These are phyloP conservation scores for Hippocampus barbouri DNA, from an alignment of 2,113 vertebrate species.

Conservation along the genomic window DNA sequence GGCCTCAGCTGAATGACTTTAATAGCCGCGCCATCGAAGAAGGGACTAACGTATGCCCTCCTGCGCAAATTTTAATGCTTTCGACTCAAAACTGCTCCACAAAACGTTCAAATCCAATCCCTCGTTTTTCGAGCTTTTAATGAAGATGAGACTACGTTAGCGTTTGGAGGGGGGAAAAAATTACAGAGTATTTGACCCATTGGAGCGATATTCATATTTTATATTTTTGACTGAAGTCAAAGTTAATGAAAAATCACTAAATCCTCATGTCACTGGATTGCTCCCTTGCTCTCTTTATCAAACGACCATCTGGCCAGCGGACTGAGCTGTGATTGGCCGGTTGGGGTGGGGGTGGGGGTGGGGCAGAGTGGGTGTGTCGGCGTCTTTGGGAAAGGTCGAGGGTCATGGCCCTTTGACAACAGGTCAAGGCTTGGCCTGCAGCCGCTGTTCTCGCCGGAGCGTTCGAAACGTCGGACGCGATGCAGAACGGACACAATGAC, in stretches of 20 bases:
- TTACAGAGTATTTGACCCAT: background rate
- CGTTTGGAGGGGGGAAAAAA: background rate
- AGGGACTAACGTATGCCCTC: background rate
- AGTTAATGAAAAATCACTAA: background rate
- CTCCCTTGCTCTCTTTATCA: constrained; percentile 70
- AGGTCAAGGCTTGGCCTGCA: constrained; percentile 74
- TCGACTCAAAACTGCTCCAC: background rate
- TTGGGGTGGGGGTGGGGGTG: constrained; percentile 63
- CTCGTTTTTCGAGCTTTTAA: background rate
- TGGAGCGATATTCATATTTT: background rate
- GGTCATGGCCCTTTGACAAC: constrained; percentile 76
- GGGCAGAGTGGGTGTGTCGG: constrained; percentile 62
- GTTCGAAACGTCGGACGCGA: constrained; percentile 51
- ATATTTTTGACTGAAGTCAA: background rate
- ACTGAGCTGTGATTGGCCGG: constrained; percentile 68
- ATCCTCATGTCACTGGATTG: constrained; percentile 26
- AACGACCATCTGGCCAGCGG: constrained; percentile 73
- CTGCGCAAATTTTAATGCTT: background rate
- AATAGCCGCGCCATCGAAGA: constrained; percentile 59
- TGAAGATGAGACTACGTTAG: background rate
- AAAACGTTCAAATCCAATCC: background rate
- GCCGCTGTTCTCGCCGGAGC: constrained; percentile 60
- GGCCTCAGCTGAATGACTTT: constrained; percentile 64
- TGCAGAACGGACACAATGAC: constrained; percentile 52
- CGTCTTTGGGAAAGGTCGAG: constrained; percentile 77